Conservation (phyloP, 2,797 vertebrate species). For the Oophaga sylvatica region DNA sequence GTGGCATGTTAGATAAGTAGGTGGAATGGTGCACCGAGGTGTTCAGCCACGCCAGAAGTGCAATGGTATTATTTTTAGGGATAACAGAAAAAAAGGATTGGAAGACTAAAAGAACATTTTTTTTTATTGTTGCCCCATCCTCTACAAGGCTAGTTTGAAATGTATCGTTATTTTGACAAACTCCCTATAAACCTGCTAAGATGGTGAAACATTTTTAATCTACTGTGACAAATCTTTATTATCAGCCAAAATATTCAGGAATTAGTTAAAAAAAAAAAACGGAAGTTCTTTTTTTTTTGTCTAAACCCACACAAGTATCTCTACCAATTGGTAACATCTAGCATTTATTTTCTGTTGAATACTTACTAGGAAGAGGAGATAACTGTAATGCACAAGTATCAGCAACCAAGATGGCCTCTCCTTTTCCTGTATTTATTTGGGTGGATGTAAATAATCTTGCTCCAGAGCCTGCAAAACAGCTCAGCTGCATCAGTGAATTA, state of each 20-base stretch:
- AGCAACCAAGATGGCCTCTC: conserved; percentile 80
- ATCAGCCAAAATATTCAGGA: background rate
- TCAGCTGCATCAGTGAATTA: background rate
- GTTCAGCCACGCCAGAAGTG: too few relatives aligned
- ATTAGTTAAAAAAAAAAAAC: background rate
- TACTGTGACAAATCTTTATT: background rate
- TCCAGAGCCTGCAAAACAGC: conserved; percentile 66
- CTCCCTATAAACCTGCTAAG: too few relatives aligned
- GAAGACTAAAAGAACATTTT: too few relatives aligned
- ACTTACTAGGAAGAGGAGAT: conserved; percentile 73
- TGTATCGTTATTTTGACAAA: too few relatives aligned
- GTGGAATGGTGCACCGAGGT: too few relatives aligned
- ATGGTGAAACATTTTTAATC: background rate
- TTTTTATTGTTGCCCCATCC: too few relatives aligned
- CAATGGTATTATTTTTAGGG: too few relatives aligned
- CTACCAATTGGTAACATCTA: background rate
- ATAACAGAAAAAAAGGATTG: too few relatives aligned
- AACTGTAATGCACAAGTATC: conserved; percentile 85
- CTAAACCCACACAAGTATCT: background rate
- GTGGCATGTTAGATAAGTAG: too few relatives aligned
- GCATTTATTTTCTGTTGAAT: background rate
- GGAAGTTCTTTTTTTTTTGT: too few relatives aligned
- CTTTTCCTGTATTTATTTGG: conserved; percentile 64
- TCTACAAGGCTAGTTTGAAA: too few relatives aligned
- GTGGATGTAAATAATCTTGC: conserved; percentile 65